Percentiles rank a stretch among this genome's conserved stretches.
Evolutionary conservation across 2,797 vertebrate genomes (phyloP).

Genomic region (Lepidocolaptes lacrymiger): DNA sequence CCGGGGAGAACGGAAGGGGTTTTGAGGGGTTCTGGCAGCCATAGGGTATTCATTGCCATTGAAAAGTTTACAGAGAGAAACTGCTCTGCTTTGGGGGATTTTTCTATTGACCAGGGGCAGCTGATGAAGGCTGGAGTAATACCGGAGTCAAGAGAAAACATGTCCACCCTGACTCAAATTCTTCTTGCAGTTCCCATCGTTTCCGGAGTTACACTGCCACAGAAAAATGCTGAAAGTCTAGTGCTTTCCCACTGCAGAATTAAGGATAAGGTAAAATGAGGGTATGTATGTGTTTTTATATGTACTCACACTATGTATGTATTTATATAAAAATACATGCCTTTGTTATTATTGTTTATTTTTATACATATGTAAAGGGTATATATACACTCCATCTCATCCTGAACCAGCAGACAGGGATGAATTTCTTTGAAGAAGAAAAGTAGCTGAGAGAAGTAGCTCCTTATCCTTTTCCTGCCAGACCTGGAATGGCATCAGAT

Average conservation of each 20-base stretch:
- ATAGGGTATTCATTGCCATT: background rate
- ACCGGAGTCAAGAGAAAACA: background rate
- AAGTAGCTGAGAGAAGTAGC: background rate
- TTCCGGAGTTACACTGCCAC: background rate
- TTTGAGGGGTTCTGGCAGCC: background rate
- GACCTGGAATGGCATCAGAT: background rate
- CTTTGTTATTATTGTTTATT: background rate
- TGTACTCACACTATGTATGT: fast-evolving
- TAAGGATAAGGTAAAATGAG: background rate
- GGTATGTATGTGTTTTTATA: background rate
- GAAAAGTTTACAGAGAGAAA: background rate
- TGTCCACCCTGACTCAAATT: background rate
- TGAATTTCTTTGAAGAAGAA: background rate
- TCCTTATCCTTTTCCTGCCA: background rate
- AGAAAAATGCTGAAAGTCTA: background rate
- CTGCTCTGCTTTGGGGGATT: background rate
- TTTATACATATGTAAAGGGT: background rate
- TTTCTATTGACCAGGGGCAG: background rate
- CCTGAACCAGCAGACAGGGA: background rate
- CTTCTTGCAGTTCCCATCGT: background rate
- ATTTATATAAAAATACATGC: background rate
- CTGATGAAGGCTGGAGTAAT: background rate
- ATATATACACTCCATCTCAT: background rate
- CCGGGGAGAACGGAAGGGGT: too few species aligned
- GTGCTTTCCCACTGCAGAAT: background rate